These are phyloP conservation scores for Sinella curviseta DNA, from an alignment of 1,140 invertebrate species.

Conservation along the genomic window DNA sequence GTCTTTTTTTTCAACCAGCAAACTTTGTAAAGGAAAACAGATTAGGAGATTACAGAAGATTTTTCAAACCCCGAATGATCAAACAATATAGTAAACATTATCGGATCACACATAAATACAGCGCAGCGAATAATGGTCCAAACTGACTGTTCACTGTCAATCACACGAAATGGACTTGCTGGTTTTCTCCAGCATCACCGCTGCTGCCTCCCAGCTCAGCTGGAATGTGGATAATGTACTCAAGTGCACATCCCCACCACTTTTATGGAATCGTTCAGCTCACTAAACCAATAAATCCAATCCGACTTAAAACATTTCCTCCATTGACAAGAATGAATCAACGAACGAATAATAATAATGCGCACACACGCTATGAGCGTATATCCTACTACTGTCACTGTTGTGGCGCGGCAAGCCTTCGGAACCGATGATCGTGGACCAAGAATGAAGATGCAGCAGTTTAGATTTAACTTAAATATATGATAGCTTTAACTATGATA, in stretches of 20 bases:
- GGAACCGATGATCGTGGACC: too few species aligned
- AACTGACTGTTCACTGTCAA: neutral
- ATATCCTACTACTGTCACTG: too few species aligned
- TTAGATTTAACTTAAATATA: too few species aligned
- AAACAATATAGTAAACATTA: too few species aligned
- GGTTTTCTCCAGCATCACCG: neutral
- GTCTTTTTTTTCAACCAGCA: neutral
- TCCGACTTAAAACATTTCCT: slow-evolving; percentile 28
- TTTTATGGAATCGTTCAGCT: slow-evolving; percentile 28
- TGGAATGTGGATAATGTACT: slow-evolving; percentile 7
- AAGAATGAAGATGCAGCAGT: too few species aligned
- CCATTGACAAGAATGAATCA: neutral
- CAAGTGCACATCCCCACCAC: neutral
- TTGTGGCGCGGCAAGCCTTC: too few species aligned
- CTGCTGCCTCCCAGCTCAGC: neutral
- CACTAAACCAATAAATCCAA: slow-evolving; percentile 30
- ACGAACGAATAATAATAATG: neutral
- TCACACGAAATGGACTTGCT: neutral
- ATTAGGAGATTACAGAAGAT: too few species aligned
- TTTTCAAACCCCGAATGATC: too few species aligned
- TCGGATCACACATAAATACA: neutral
- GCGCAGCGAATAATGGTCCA: neutral
- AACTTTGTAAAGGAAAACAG: neutral
- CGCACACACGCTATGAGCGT: too few species aligned
- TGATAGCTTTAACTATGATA: too few species aligned